Percentiles rank a stretch among this genome's conserved stretches.
These are phyloP conservation scores for Lates calcarifer DNA, from an alignment of 2,113 vertebrate species.

Conservation along the genomic window DNA sequence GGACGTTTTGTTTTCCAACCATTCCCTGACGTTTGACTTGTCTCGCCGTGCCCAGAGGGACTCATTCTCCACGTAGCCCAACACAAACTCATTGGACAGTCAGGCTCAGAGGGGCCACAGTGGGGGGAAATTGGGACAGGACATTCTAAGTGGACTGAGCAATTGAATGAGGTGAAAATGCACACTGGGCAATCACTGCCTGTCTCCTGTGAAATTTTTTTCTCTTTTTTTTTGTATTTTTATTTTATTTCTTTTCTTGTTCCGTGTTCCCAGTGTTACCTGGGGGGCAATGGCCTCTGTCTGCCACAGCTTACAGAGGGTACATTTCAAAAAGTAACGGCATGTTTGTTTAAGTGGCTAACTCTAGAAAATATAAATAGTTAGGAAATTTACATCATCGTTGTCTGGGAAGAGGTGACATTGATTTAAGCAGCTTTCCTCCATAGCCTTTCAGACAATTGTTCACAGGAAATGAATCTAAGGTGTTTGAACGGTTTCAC, in stretches of 20 bases:
- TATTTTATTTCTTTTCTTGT: slow-evolving; percentile 29
- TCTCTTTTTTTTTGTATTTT: slow-evolving; percentile 49
- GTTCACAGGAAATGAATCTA: slow-evolving; percentile 19
- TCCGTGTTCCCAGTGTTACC: slow-evolving; percentile 57
- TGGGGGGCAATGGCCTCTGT: slow-evolving; percentile 49
- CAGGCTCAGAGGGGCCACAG: slow-evolving; percentile 26
- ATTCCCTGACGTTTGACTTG: slow-evolving; percentile 46
- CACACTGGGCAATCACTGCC: slow-evolving; percentile 73
- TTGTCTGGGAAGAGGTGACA: slow-evolving; percentile 40
- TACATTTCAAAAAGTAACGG: slow-evolving; percentile 54
- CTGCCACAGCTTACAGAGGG: slow-evolving; percentile 36
- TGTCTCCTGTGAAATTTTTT: slow-evolving; percentile 70
- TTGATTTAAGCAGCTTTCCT: slow-evolving; percentile 42
- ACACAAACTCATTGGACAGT: slow-evolving; percentile 58
- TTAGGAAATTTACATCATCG: slow-evolving; percentile 51
- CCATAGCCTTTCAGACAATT: slow-evolving; percentile 48
- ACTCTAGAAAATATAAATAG: slow-evolving; percentile 69
- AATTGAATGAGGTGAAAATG: slow-evolving; percentile 63
- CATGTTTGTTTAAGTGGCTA: slow-evolving; percentile 74
- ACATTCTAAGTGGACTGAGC: slow-evolving; percentile 67
- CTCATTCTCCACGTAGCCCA: slow-evolving; percentile 46
- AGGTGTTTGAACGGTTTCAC: slow-evolving; percentile 35
- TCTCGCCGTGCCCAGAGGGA: slow-evolving; percentile 17
- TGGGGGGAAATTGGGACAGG: slow-evolving; percentile 26
- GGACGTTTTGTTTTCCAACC: slow-evolving; percentile 52